Evolutionary conservation across 1,140 invertebrate genomes (phyloP).

Genomic region (Hyles euphorbiae): DNA sequence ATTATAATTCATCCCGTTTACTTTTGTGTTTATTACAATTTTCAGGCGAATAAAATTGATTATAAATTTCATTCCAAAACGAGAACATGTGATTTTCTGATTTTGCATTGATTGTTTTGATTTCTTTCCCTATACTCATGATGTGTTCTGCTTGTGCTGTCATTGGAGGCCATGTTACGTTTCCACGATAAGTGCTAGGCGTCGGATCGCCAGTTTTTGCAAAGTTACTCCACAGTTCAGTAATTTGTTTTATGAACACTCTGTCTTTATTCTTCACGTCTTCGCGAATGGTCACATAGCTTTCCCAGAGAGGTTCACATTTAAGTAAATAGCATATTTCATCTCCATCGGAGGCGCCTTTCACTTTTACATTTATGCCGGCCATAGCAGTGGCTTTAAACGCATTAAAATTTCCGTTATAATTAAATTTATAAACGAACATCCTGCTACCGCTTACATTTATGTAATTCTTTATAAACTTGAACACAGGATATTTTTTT

Average conservation of each 20-base stretch:
- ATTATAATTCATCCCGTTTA: conserved; percentile 14
- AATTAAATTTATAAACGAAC: conserved; percentile 61
- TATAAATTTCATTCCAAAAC: conserved; percentile 58
- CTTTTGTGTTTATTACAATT: conserved; percentile 19
- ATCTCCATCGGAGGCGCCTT: conserved; percentile 55
- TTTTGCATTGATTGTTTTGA: conserved; percentile 32
- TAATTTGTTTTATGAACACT: conserved; percentile 52
- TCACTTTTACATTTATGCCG: conserved; percentile 31
- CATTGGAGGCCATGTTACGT: conserved; percentile 45
- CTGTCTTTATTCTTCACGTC: conserved; percentile 35
- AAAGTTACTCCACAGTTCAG: conserved; percentile 69
- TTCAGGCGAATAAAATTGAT: conserved; percentile 35
- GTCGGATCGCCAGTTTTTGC: conserved; percentile 64
- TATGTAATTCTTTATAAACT: conserved; percentile 41
- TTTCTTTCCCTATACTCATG: conserved; percentile 36
- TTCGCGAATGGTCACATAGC: conserved; percentile 44
- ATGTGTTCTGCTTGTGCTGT: conserved; percentile 39
- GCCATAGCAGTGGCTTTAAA: conserved; percentile 44
- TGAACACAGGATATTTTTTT: conserved; percentile 49
- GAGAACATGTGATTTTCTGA: conserved; percentile 37
- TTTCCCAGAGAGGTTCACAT: conserved; percentile 55
- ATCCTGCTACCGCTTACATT: conserved; percentile 24
- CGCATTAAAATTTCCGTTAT: conserved; percentile 48
- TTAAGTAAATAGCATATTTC: conserved; percentile 61
- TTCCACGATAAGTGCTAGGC: conserved; percentile 20